phyloP scores from a whole-genome alignment of 2,113 vertebrate species.

The Gymnarchus niloticus region DNA sequence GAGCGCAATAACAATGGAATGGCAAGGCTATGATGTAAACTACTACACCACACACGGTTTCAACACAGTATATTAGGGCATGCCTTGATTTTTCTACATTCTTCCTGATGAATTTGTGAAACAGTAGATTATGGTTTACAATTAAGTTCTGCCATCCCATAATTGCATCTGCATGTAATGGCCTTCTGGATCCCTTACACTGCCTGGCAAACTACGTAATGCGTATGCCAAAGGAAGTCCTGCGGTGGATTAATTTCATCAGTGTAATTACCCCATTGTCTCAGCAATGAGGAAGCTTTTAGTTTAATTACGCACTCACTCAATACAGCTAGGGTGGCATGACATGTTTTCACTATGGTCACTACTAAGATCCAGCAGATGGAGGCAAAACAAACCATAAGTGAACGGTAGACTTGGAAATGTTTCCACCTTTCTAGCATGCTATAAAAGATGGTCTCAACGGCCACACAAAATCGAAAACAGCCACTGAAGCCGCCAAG shows the following conservation, averaged over 20 bases:
- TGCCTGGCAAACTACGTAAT: neutral
- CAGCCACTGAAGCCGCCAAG: neutral
- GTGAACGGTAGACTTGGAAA: neutral
- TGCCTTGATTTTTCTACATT: neutral
- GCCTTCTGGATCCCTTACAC: neutral
- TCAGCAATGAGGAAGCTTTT: conserved; percentile 20
- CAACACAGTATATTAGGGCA: neutral
- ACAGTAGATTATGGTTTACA: conserved; percentile 15
- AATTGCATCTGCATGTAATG: conserved; percentile 13
- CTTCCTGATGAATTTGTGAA: conserved; percentile 8
- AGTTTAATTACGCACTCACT: conserved; percentile 12
- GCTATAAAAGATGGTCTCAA: neutral
- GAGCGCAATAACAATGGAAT: neutral
- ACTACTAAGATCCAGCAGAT: neutral
- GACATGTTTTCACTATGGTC: neutral
- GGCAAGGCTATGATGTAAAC: neutral
- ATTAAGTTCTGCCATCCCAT: neutral
- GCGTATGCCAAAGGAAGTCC: neutral
- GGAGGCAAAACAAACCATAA: neutral
- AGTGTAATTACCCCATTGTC: conserved; percentile 11
- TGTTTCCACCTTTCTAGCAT: too few relatives aligned
- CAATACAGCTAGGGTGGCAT: neutral
- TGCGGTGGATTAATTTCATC: conserved; percentile 4
- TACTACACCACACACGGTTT: neutral
- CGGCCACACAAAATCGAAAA: neutral